These are phyloP conservation scores for Xanthia togata DNA, from an alignment of 2,888 invertebrate species.

Conservation along the genomic window DNA sequence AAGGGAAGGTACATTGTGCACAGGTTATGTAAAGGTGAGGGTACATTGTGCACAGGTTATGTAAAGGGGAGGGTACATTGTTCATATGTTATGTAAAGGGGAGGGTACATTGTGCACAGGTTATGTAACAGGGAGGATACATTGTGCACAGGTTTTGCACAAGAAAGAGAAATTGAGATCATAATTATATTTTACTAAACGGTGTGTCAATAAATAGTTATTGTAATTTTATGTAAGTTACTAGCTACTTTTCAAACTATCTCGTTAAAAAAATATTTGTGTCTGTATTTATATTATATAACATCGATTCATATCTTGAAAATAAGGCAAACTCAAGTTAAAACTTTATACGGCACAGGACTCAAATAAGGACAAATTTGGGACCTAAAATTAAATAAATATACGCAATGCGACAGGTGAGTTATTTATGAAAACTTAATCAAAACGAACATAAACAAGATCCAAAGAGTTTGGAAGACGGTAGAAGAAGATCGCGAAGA, in stretches of 20 bases:
- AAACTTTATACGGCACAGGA: not conserved
- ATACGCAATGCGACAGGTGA: conserved; percentile 45
- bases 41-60: no score
- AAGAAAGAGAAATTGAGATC: not conserved
- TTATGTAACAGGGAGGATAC: no score
- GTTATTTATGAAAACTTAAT: conserved; percentile 20
- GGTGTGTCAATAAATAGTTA: not conserved
- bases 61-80: no score
- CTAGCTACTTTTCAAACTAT: not conserved
- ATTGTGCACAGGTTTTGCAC: not conserved
- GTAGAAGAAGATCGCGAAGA: not conserved
- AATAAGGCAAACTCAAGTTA: not conserved
- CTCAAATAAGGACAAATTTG: conserved; percentile 22
- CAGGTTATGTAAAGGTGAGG: no score
- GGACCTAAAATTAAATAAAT: conserved; percentile 31
- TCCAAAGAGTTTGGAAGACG: conserved; percentile 12
- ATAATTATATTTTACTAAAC: not conserved
- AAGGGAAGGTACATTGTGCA: not conserved
- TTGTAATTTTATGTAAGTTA: not conserved
- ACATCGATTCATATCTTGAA: not conserved
- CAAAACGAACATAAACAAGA: conserved; percentile 19
- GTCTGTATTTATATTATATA: no score
- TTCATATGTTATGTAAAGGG: no score
- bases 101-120: no score
- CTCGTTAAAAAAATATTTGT: not conserved